phyloP scores from a whole-genome alignment of 2,113 vertebrate species.

The Hydropotes inermis region DNA sequence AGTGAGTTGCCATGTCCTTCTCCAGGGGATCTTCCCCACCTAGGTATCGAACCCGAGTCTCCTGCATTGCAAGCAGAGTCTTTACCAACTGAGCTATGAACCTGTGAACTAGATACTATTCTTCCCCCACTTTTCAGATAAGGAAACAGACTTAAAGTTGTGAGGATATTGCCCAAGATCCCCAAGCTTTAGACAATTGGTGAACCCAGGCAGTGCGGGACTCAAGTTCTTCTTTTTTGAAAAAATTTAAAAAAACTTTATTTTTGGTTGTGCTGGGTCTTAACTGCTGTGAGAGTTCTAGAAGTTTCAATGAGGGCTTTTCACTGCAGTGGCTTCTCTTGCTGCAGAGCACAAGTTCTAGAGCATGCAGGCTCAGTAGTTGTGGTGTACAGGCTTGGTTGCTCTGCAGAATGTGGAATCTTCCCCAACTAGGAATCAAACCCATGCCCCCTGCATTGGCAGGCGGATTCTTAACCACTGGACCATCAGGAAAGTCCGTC shows the following conservation, averaged over 20 bases:
- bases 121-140: not conserved
- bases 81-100: not conserved
- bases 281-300: not conserved
- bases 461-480: not conserved
- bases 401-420: not conserved
- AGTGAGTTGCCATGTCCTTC: not conserved
- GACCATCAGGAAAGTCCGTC: not conserved
- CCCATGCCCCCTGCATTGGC: not conserved
- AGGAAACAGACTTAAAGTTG: not conserved
- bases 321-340: not conserved
- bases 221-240: not conserved
- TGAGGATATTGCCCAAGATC: not conserved
- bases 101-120: not conserved
- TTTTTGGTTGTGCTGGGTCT: not conserved
- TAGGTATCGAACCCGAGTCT: not conserved
- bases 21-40: not conserved
- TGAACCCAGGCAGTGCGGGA: not conserved
- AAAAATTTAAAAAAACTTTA: accelerated
- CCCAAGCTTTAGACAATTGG: not conserved
- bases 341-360: not conserved
- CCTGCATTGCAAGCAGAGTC: not conserved
- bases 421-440: not conserved
- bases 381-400: not conserved
- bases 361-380: not conserved
- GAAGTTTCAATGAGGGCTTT: not conserved